phyloP scores from a whole-genome alignment of 2,113 vertebrate species.

The Saguinus midas region DNA sequence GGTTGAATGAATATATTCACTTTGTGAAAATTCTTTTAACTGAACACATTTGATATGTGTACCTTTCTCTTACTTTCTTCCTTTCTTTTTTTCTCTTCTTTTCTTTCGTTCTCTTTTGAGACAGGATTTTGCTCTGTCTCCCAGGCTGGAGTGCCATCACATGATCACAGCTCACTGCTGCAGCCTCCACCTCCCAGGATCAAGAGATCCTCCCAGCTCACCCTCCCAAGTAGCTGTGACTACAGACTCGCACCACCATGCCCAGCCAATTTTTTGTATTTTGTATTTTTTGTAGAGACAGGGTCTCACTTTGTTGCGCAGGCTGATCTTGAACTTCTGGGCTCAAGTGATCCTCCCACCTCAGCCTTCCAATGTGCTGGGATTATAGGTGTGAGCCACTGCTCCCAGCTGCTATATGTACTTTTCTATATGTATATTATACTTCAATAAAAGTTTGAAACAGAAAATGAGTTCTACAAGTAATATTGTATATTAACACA shows the following conservation, averaged over 20 bases:
- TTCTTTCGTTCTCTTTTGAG: background rate
- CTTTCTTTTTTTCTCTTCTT: background rate
- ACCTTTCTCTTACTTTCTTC: background rate
- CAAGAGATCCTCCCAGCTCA: background rate
- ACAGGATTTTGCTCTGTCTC: background rate
- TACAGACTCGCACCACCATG: background rate
- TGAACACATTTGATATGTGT: background rate
- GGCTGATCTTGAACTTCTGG: background rate
- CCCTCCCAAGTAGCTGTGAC: background rate
- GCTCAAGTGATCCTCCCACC: background rate
- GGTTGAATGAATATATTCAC: background rate
- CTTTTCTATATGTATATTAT: background rate
- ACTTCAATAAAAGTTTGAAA: background rate
- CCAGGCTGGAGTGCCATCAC: background rate
- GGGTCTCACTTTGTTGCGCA: background rate
- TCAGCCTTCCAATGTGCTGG: too few species aligned
- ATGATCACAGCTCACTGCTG: background rate
- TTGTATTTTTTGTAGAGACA: background rate
- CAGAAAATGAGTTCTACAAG: background rate
- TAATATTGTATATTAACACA: background rate
- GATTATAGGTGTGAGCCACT: too few species aligned
- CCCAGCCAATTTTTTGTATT: background rate
- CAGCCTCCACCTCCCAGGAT: background rate
- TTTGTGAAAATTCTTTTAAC: constrained; percentile 27
- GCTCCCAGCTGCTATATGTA: too few species aligned